phyloP scores from a whole-genome alignment of 2,113 vertebrate species.

The Smithornis capensis region DNA sequence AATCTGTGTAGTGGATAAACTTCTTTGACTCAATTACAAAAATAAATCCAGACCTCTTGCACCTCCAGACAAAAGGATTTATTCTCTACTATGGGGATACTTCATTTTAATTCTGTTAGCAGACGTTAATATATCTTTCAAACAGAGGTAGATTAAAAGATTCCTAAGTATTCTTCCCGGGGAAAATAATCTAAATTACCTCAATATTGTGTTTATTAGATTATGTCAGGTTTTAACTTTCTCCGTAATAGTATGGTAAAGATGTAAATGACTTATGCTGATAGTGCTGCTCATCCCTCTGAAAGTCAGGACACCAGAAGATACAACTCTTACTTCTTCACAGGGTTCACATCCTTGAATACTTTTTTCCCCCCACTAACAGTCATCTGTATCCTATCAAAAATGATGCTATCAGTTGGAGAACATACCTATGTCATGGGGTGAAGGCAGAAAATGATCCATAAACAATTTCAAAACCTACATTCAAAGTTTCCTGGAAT shows the following conservation, averaged over 20 bases:
- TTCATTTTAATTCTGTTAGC: background rate
- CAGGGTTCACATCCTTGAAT: slow-evolving; percentile 7
- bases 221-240: background rate
- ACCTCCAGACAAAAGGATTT: background rate
- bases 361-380: background rate
- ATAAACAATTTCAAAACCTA: slow-evolving; percentile 34
- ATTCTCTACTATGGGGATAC: background rate
- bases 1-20: background rate
- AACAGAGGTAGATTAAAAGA: background rate
- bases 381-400: slow-evolving; percentile 51
- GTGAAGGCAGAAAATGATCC: slow-evolving; percentile 38
- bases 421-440: slow-evolving; percentile 30
- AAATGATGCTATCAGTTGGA: slow-evolving; percentile 29
- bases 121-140: background rate
- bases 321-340: slow-evolving; percentile 11
- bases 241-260: background rate
- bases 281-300: background rate
- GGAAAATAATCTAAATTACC: background rate
- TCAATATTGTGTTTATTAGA: background rate
- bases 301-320: background rate
- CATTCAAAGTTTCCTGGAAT: slow-evolving; percentile 6
- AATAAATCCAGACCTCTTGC: background rate
- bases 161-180: background rate
- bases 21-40: background rate
- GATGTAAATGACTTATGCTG: background rate